Evolutionary conservation across 2,797 vertebrate species (phyloP).

Genomic region (Sebastes miniatus): DNA sequence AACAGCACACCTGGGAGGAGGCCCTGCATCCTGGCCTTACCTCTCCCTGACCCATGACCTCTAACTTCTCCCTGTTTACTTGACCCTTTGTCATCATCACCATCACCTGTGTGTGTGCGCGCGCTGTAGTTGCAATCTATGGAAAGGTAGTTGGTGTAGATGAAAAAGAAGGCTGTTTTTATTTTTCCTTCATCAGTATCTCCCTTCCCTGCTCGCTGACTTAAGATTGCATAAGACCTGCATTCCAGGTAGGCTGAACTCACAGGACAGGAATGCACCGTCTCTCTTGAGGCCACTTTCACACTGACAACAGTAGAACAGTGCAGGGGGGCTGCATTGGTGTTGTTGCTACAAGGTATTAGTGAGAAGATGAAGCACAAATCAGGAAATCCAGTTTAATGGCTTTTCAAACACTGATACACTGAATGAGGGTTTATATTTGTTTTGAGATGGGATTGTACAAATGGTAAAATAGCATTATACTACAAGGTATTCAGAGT

Average conservation of each 20-base stretch:
- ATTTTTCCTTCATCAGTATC: conserved; percentile 16
- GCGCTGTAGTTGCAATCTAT: neutral
- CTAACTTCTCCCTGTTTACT: conserved; percentile 37
- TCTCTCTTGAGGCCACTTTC: conserved; percentile 11
- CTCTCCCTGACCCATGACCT: conserved; percentile 58
- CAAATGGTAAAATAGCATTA: neutral
- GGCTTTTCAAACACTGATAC: neutral
- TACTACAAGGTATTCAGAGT: neutral
- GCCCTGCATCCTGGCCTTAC: conserved; percentile 50
- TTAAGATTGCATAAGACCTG: too few species aligned
- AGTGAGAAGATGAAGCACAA: neutral
- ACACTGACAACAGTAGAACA: conserved; percentile 11
- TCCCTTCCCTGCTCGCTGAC: conserved; percentile 9
- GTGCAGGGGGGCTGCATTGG: neutral
- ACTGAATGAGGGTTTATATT: neutral
- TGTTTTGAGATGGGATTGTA: neutral
- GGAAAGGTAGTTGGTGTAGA: neutral
- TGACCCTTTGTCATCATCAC: conserved; percentile 40
- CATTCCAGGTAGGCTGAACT: conserved; percentile 71
- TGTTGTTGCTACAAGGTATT: neutral
- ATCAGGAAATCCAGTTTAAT: neutral
- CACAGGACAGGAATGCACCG: conserved; percentile 66
- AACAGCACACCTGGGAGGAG: conserved; percentile 67
- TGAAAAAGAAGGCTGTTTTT: neutral
- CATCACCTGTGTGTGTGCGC: conserved; percentile 9